Evolutionary conservation across 2,113 vertebrate species (phyloP), one percentile per base, ranked within the genome.

Genomic region (Chloropsis hardwickii): DNA sequence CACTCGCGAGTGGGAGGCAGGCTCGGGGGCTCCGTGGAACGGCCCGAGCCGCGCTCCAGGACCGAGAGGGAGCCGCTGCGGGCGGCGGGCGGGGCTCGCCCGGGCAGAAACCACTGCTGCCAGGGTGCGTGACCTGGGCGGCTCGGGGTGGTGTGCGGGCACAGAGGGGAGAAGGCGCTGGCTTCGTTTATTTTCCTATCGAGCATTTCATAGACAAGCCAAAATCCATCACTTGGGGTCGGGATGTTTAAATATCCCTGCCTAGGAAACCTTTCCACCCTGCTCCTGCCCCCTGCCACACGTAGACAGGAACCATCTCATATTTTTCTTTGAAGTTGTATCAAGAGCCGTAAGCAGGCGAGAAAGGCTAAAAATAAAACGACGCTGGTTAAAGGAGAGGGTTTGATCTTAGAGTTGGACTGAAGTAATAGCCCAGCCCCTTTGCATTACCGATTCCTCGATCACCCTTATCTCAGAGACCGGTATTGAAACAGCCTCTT

Each of bases 111-210:
- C 39, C 2, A 1, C 56, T 20, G 57, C 47, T 58, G 35, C 37
- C 13, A 18, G 81, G 31, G 31, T 82, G 84, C 53, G 0, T 48
- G 90, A 78, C 89, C 48, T 4, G 70, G 47, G 42, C 7, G 11
- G 39, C 60, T 89, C 3, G 12, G 90, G 53, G 27, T 23, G 33
- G 12, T 22, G 70, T 51, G 78, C 5, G 44, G 56, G 44, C 65
- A 39, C 4, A 10, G 84, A 86, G 71, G 28, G 85, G 45, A 77
- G 58, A 92, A 93, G 58, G 79, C 13, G 4, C 78, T 56, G 73
- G 35, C 90, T 92, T 96, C 81, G 86, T 90, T 96, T 96, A 56
- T 95, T 95, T 84, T 92, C 71, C 47, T 85, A 86, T 50, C 16
- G 42, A 92, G 62, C 31, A 5, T 74, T 85, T 82, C 31, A 77